Evolutionary conservation across 2,797 vertebrate genomes (phyloP).

Genomic region (Naso thynnoides): DNA sequence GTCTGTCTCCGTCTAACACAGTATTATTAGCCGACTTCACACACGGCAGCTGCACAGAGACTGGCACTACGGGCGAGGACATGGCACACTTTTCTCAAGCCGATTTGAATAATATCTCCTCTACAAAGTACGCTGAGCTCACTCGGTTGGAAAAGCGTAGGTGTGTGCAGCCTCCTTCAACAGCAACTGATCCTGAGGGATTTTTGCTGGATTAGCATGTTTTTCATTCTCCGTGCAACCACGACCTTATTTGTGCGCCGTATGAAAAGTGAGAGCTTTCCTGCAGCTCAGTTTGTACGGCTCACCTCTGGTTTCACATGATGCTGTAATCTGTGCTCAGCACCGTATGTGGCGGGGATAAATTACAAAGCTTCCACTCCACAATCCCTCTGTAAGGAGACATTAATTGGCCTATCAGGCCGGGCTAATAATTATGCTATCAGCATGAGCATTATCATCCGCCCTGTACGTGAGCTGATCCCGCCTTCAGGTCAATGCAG

Average conservation of each 20-base stretch:
- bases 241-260: slow-evolving; percentile 42
- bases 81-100: slow-evolving; percentile 22
- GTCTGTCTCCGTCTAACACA: slow-evolving; percentile 10
- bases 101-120: slow-evolving; percentile 54
- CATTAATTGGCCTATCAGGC: slow-evolving; percentile 58
- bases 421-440: slow-evolving; percentile 57
- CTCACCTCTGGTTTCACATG: slow-evolving; percentile 44
- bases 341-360: slow-evolving; percentile 23
- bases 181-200: slow-evolving; percentile 50
- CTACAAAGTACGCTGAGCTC: slow-evolving; percentile 38
- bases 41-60: slow-evolving; percentile 21
- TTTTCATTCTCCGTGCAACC: slow-evolving; percentile 53
- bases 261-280: slow-evolving; percentile 48
- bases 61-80: slow-evolving; percentile 16
- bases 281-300: slow-evolving; percentile 18
- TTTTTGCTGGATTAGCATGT: slow-evolving; percentile 59
- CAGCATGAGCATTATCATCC: slow-evolving; percentile 55
- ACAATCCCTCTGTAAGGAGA: slow-evolving; percentile 44
- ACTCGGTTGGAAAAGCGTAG: slow-evolving; percentile 38
- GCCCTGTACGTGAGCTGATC: slow-evolving; percentile 33
- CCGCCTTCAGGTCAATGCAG: slow-evolving; percentile 46
- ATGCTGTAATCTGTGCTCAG: slow-evolving; percentile 54
- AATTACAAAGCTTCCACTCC: slow-evolving; percentile 36
- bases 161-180: slow-evolving; percentile 42
- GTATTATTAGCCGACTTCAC: slow-evolving; percentile 37